phyloP scores from a whole-genome alignment of 2,797 vertebrate species.

The Gambelia wislizenii region DNA sequence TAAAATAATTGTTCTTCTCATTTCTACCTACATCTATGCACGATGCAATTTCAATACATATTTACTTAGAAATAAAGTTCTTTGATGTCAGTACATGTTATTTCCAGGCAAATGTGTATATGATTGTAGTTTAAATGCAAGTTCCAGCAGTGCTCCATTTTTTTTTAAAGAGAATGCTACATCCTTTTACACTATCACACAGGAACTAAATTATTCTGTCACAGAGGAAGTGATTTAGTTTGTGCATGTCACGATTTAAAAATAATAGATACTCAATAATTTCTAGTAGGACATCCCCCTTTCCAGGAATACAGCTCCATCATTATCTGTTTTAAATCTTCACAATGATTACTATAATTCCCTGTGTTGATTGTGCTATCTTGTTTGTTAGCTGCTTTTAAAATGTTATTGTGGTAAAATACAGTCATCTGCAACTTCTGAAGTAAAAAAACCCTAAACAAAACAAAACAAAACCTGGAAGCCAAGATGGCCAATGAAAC shows the following conservation, averaged over 20 bases:
- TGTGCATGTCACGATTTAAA: background rate
- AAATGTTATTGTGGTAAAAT: background rate
- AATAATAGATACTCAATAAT: background rate
- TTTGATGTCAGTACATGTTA: background rate
- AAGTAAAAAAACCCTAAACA: background rate
- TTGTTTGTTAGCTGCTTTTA: background rate
- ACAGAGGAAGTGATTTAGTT: constrained; percentile 1
- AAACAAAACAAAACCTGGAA: background rate
- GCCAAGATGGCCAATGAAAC: background rate
- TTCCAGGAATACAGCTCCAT: background rate
- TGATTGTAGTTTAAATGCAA: background rate
- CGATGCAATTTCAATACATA: no score
- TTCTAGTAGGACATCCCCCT: background rate
- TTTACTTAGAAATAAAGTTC: background rate
- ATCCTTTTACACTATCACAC: background rate
- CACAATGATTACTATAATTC: background rate
- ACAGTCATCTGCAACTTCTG: background rate
- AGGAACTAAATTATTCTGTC: background rate
- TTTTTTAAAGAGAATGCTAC: no score
- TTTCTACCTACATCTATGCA: no score
- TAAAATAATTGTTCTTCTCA: no score
- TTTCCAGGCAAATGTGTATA: background rate
- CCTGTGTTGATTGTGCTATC: background rate
- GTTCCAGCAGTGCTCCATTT: background rate
- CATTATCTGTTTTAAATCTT: background rate